Evolutionary conservation across 35 echinoderm and acorn worm species (phyloP).

Genomic region (Acanthaster planci): DNA sequence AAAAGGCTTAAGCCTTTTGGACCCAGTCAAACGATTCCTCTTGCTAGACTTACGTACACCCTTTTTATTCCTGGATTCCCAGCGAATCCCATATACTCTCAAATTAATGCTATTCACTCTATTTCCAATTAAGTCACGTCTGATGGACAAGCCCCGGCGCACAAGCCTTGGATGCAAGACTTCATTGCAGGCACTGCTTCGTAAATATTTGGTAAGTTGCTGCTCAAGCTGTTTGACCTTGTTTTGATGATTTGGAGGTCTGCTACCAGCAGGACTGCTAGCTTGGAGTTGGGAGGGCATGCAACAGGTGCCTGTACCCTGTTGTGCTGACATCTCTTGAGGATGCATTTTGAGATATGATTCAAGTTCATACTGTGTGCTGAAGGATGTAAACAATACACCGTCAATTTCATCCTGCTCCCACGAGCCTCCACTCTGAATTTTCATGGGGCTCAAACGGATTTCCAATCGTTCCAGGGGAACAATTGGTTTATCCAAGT

Average conservation of each 20-base stretch:
- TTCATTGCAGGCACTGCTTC: constrained; percentile 29
- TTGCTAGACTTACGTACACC: neutral
- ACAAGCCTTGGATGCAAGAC: constrained; percentile 57
- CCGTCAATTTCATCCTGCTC: neutral
- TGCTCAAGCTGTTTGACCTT: constrained; percentile 28
- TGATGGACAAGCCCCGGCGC: constrained; percentile 50
- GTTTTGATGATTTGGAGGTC: constrained; percentile 29
- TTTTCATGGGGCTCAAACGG: neutral
- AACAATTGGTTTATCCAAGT: neutral
- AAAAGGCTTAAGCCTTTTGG: neutral
- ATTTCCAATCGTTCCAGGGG: neutral
- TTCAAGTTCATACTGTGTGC: neutral
- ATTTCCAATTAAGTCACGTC: neutral
- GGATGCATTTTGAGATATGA: neutral
- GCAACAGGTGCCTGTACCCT: neutral
- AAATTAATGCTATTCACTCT: neutral
- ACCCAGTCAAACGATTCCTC: neutral
- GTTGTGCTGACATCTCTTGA: neutral
- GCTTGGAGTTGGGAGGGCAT: constrained; percentile 17
- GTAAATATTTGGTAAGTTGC: constrained; percentile 31
- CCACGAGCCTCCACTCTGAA: neutral
- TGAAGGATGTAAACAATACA: neutral
- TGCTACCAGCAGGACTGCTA: constrained; percentile 37
- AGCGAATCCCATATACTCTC: neutral
- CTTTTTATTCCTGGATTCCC: neutral